These are phyloP conservation scores for Drosophila funebris DNA, from an alignment of 1,140 invertebrate genomes.

Conservation along the genomic window DNA sequence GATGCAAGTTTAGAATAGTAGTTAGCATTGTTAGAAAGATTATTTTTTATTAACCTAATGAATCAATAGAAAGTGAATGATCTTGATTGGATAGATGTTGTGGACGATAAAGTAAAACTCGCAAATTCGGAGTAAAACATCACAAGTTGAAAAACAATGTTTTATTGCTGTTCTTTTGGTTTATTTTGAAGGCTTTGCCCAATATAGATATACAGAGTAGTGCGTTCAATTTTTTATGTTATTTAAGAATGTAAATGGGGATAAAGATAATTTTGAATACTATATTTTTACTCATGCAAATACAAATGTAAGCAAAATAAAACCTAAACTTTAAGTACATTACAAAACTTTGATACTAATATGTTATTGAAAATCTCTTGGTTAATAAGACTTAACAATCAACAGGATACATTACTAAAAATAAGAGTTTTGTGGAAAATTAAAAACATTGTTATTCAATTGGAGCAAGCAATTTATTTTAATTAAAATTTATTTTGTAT, in stretches of 20 bases:
- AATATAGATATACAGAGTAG: no score
- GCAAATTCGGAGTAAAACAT: no score
- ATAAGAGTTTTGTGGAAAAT: no score
- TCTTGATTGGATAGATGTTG: no score
- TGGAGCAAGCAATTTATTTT: not conserved
- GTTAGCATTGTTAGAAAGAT: no score
- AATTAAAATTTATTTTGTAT: not conserved
- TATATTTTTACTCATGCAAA: not conserved
- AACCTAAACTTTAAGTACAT: not conserved
- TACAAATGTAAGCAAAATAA: not conserved
- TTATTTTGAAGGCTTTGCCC: not conserved
- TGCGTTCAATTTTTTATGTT: no score
- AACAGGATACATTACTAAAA: not conserved
- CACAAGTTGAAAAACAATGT: not conserved
- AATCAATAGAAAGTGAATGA: no score
- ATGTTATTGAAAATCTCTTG: not conserved
- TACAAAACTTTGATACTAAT: not conserved
- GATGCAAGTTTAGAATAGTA: not conserved
- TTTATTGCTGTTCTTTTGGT: not conserved
- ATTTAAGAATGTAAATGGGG: not conserved
- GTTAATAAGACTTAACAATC: not conserved
- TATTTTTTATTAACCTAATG: no score
- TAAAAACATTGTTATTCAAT: no score
- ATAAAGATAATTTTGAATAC: not conserved
- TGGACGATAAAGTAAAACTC: no score